A percentile compares a stretch with the other conserved stretches of the same genome.
Conservation (phyloP, 2,888 invertebrate species). For the Mythimna ferrago region DNA sequence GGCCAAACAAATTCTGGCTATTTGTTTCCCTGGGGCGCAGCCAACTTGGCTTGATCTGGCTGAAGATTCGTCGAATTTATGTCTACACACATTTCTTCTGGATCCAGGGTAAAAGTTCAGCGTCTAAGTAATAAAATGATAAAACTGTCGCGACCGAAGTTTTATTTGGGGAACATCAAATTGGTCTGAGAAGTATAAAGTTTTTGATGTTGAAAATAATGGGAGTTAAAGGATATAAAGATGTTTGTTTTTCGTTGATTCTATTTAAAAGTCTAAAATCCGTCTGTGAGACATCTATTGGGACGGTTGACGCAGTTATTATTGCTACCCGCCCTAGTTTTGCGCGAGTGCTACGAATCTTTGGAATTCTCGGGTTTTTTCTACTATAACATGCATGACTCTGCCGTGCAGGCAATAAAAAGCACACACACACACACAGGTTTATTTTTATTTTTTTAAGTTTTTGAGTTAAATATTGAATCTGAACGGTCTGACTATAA, state of each 20-base stretch:
- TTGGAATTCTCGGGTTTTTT: too few species aligned
- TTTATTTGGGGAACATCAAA: slow-evolving; percentile 56
- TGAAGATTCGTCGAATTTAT: slow-evolving; percentile 61
- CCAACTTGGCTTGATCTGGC: slow-evolving; percentile 64
- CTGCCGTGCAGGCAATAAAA: too few species aligned
- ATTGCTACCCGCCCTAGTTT: too few species aligned
- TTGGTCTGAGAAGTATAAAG: slow-evolving; percentile 47
- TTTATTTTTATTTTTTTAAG: too few species aligned
- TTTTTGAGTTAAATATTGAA: too few species aligned
- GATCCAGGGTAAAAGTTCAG: slow-evolving; percentile 47
- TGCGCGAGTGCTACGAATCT: too few species aligned
- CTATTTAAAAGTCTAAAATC: slow-evolving; percentile 7
- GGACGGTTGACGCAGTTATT: too few species aligned
- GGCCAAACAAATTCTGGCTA: slow-evolving; percentile 60
- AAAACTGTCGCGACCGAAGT: slow-evolving; percentile 51
- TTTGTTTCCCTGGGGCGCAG: slow-evolving; percentile 61
- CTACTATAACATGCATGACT: too few species aligned
- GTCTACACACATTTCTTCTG: slow-evolving; percentile 60
- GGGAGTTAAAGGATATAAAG: slow-evolving; percentile 43
- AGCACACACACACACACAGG: too few species aligned
- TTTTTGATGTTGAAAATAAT: slow-evolving; percentile 51
- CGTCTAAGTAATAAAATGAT: slow-evolving; percentile 60
- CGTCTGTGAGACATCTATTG: slow-evolving; percentile 10
- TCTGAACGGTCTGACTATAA: too few species aligned
- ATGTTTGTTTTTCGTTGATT: slow-evolving; percentile 44